Evolutionary conservation across 1,140 invertebrate species (phyloP).

Genomic region (Acromyrmex heyeri): DNA sequence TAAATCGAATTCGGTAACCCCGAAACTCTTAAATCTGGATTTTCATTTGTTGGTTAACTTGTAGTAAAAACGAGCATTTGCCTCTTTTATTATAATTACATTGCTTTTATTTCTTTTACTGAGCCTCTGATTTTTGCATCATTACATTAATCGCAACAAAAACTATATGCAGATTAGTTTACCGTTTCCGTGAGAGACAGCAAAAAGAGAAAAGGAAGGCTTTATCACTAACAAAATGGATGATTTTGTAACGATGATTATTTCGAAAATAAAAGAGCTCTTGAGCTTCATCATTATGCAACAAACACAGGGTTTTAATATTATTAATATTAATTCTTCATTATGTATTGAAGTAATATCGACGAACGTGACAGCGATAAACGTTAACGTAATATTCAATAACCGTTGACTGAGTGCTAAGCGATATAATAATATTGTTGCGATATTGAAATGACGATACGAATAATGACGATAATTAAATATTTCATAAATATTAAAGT

Average conservation of each 20-base stretch:
- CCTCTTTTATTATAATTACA: slow-evolving; percentile 35
- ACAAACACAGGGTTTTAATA: background rate
- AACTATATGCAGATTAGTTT: background rate
- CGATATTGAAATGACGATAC: slow-evolving; percentile 13
- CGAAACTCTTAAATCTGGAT: too few relatives aligned
- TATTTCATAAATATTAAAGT: slow-evolving; percentile 39
- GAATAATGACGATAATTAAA: slow-evolving; percentile 31
- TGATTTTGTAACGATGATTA: background rate
- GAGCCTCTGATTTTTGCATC: background rate
- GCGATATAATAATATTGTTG: slow-evolving; percentile 1
- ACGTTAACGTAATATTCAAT: slow-evolving; percentile 29
- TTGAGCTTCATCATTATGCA: background rate
- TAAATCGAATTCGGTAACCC: too few relatives aligned
- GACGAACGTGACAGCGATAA: background rate
- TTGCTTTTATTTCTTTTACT: background rate
- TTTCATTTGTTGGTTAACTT: too few relatives aligned
- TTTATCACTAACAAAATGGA: background rate
- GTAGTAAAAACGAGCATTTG: slow-evolving; percentile 41
- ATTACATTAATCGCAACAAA: background rate
- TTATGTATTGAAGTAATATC: slow-evolving; percentile 16
- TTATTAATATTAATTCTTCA: slow-evolving; percentile 38
- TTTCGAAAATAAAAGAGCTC: background rate
- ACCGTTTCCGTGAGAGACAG: background rate
- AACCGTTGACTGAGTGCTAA: slow-evolving; percentile 32
- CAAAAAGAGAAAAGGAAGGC: background rate